Evolutionary conservation across 1,140 invertebrate species (phyloP).

Genomic region (Ctenoplectra terminalis): DNA sequence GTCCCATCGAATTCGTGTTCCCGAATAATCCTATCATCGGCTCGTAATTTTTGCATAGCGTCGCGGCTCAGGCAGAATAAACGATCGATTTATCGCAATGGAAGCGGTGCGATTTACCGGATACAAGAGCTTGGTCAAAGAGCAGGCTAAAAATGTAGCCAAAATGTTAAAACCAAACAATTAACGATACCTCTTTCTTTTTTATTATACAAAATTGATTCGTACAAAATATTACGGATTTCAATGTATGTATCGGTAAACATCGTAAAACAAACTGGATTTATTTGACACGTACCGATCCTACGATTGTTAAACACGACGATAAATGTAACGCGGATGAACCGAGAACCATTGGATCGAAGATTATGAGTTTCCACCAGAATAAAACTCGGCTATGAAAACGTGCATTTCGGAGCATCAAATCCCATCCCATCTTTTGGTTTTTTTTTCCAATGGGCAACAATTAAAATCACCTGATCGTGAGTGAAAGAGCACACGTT

Average conservation of each 20-base stretch:
- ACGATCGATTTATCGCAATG: conserved; percentile 28
- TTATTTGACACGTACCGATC: neutral
- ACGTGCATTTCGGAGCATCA: neutral
- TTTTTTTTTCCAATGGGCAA: neutral
- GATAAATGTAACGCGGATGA: too few relatives aligned
- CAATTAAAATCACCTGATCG: conserved; percentile 33
- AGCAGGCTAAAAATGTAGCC: too few relatives aligned
- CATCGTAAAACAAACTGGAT: neutral
- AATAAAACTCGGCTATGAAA: neutral
- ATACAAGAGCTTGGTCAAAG: neutral
- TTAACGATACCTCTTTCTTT: too few relatives aligned
- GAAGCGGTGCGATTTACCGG: neutral
- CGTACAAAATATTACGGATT: too few relatives aligned
- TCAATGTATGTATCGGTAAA: too few relatives aligned
- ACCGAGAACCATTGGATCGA: neutral
- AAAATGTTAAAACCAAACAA: neutral
- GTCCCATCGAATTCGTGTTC: conserved; percentile 13
- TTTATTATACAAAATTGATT: neutral
- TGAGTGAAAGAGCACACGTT: conserved; percentile 4
- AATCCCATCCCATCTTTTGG: neutral
- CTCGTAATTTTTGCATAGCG: conserved; percentile 8
- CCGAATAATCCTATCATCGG: conserved; percentile 30
- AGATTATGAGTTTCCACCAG: neutral
- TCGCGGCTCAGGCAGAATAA: neutral
- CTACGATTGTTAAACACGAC: too few relatives aligned